Conservation (phyloP, 2,888 invertebrate species). For the Blastobasis lacticolella region DNA sequence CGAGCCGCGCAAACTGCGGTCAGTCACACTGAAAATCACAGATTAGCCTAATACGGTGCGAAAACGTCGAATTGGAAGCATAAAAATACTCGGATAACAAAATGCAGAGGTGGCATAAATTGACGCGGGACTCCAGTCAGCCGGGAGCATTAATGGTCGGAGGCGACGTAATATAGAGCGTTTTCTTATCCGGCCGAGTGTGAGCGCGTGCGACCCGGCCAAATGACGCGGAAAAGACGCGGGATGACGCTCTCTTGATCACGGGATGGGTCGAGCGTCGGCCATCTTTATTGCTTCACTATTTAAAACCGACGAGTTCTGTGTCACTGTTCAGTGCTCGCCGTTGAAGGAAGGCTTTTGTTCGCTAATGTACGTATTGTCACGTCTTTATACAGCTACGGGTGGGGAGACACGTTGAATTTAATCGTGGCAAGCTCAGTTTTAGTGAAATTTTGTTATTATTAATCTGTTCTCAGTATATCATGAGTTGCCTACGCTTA, state of each 20-base stretch:
- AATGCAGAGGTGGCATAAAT: constrained; percentile 51
- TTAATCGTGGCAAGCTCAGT: no score
- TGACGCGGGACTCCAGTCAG: constrained; percentile 54
- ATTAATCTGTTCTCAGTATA: no score
- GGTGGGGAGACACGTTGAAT: no score
- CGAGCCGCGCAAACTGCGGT: neutral
- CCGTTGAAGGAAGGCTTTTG: no score
- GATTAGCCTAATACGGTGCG: no score
- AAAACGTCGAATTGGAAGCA: constrained; percentile 15
- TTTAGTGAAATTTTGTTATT: no score
- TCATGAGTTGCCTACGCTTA: no score
- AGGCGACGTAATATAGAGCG: constrained; percentile 20
- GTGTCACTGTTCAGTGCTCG: no score
- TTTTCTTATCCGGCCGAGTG: constrained; percentile 37
- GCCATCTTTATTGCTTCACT: neutral
- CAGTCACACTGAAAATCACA: constrained; percentile 3
- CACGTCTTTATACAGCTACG: no score
- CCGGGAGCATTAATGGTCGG: constrained; percentile 49
- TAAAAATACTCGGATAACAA: constrained; percentile 56
- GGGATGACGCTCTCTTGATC: constrained; percentile 51
- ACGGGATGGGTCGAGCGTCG: constrained; percentile 25
- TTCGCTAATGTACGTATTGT: no score
- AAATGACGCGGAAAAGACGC: constrained; percentile 65
- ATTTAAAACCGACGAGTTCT: no score
- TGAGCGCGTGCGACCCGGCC: constrained; percentile 36